These are phyloP conservation scores for Ypsolopha scabrella DNA, from an alignment of 2,888 invertebrate genomes.

Conservation along the genomic window DNA sequence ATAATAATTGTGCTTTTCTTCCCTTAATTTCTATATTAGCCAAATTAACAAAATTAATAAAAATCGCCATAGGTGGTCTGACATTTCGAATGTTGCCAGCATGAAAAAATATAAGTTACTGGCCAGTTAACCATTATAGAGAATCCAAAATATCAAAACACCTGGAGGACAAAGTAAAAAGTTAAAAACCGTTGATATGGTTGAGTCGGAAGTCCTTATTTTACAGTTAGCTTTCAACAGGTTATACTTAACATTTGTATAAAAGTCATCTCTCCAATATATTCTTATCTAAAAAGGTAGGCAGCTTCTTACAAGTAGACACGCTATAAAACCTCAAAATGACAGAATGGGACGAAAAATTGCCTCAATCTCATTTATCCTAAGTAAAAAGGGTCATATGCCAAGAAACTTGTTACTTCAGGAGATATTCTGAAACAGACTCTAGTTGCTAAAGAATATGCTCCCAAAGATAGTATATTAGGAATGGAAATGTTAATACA, in stretches of 20 bases:
- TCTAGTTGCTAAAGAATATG: background rate
- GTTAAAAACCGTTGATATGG: constrained; percentile 44
- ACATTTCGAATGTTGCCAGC: constrained; percentile 29
- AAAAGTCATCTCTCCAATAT: constrained; percentile 68
- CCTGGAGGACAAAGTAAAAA: constrained; percentile 16
- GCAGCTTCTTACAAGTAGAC: constrained; percentile 52
- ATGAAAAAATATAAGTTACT: constrained; percentile 17
- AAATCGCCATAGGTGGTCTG: background rate
- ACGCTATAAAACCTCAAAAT: constrained; percentile 41
- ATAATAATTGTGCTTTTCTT: constrained; percentile 54
- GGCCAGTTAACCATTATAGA: constrained; percentile 12
- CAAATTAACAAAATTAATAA: constrained; percentile 36
- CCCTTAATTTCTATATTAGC: constrained; percentile 61
- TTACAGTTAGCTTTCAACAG: constrained; percentile 62
- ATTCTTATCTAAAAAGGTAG: constrained; percentile 68
- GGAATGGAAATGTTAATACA: constrained; percentile 47
- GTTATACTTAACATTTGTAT: constrained; percentile 66
- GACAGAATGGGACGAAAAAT: constrained; percentile 40
- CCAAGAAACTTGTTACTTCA: background rate
- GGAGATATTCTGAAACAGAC: background rate
- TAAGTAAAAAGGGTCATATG: constrained; percentile 5
- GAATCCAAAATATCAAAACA: constrained; percentile 16
- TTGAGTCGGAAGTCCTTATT: constrained; percentile 61
- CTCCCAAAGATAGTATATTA: background rate
- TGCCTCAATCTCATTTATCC: constrained; percentile 13